Base-by-base conservation (phyloP, 2,888 invertebrate species). In the Epiperipatus broadwayi region DNA sequence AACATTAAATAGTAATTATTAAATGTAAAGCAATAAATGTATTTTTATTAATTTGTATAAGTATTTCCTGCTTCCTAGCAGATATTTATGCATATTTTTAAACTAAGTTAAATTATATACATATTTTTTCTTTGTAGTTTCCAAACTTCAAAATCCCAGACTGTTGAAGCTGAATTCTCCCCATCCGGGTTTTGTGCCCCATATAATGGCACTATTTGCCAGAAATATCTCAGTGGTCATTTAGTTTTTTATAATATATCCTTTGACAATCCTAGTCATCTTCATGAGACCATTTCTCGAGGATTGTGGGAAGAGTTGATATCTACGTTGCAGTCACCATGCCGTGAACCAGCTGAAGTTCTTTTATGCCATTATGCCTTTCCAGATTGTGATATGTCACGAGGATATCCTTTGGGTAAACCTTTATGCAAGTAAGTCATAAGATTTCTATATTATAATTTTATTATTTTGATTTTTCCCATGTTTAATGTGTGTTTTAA, bases 331-430 rank as follows among this genome's bases (percentile, higher is more conserved):
- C 70, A 70, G 41, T 83, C 83, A 51, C 77, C 81, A 28, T 91
- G 91, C 60, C 70, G 78, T 42, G 73, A 72, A 46, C 78, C 78
- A 41, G 89, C 89, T 33, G 83, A 85, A 66, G 80, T 75, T 67
- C 68, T 91, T 55, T 63, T 91, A 12, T 91, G 91, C 60, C 73
- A 79, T 41, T 85, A 81, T 61, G 84, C 87, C 35, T 91, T 89
- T 63, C 89, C 89, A 2, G 74, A 75, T 53, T 87, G 85, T 54
- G 67, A 74, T 43, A 45, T 43, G 42, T 21, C 40, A 15, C 21
- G 19, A 38, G 34, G 15, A 18, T 19, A 2, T 20, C n/a, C 77
- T 3, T 66, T 70, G 44, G 73, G 71, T 37, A 64, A 84, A 42
- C 81, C 84, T 3, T 64, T 87, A 4, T 87, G 87, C 60, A 78